Conservation (phyloP, 30 jellyfish, hydroid and myxozoan genomes). For the Aurelia sp. region DNA sequence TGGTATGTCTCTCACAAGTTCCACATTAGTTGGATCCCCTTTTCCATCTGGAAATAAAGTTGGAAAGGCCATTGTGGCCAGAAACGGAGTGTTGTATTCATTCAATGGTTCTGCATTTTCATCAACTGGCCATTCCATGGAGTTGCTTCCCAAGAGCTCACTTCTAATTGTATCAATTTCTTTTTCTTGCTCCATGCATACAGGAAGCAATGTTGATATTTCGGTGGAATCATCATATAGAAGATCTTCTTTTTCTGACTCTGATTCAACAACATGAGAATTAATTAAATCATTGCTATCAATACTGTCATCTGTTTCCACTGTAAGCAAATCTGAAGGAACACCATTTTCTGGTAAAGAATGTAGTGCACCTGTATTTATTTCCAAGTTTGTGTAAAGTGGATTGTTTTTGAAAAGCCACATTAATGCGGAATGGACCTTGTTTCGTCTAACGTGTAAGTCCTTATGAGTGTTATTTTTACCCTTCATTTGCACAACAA, state of each 20-base stretch:
- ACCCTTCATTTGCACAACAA: slow-evolving; percentile 16
- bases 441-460: neutral
- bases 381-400: neutral
- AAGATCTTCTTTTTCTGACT: too few relatives aligned
- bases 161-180: slow-evolving; percentile 5
- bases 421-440: neutral
- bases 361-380: neutral
- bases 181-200: neutral
- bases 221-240: too few relatives aligned
- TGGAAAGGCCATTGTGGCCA: slow-evolving; percentile 64
- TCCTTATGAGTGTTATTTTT: neutral
- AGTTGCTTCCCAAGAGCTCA: neutral
- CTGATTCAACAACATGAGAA: too few relatives aligned
- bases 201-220: too few relatives aligned
- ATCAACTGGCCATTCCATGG: neutral
- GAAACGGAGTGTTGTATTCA: slow-evolving; percentile 27
- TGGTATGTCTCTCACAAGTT: too few relatives aligned
- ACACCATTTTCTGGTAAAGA: slow-evolving; percentile 1
- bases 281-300: too few relatives aligned
- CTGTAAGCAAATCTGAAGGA: neutral
- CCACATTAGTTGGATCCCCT: slow-evolving; percentile 45
- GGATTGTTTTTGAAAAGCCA: neutral
- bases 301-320: neutral
- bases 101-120: slow-evolving; percentile 20
- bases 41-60: slow-evolving; percentile 37